Evolutionary conservation across 2,113 vertebrate species (phyloP), one percentile per base, ranked within the genome.

Genomic region (Tringa solitaria): DNA sequence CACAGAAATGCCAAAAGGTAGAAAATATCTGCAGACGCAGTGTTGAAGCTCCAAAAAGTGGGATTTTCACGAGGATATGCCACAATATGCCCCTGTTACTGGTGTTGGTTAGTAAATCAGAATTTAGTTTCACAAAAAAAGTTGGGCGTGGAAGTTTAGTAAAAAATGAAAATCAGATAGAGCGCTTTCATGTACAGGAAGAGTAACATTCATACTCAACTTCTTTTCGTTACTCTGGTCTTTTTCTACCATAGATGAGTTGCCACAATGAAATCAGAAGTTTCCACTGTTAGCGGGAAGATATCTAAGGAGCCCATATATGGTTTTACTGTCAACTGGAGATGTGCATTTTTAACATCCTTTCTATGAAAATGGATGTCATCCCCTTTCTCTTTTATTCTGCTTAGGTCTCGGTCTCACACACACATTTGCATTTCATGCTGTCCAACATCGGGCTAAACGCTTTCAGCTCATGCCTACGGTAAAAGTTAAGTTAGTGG

Each of bases 161-260:
- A 79, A 75, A 76, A 67, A 69, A 63, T 21, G 1, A 75, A 87
- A 82, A 75, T 82, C 60, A 37, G 7, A 13, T 15, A 48, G 14
- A 39, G 1, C 3, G 50, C 28, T 70, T 87, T 54, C 11, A 28
- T 0, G 2, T 35, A 54, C 2, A 20, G 2, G 8, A 35, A 48
- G 23, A 64, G 10, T 69, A 53, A 13, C 14, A 39, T 41, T 56
- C n/a, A 43, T 70, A 37, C 4, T 41, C 50, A 54, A 14, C 22
- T 86, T 68, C 76, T 48, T 48, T 48, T 22, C 1, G 1, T 77
- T 67, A 35, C 24, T 81, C 37, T 43, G 19, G 37, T 64, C 16
- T 12, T 89, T 68, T 77, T 73, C 43, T 78, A 28, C 12, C 11
- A 20, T 35, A 16, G 18, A 51, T 48, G 60, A 91, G 48, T 28